These are phyloP conservation scores for Charaxes varanes DNA, from an alignment of 1,140 invertebrate genomes.

Conservation along the genomic window DNA sequence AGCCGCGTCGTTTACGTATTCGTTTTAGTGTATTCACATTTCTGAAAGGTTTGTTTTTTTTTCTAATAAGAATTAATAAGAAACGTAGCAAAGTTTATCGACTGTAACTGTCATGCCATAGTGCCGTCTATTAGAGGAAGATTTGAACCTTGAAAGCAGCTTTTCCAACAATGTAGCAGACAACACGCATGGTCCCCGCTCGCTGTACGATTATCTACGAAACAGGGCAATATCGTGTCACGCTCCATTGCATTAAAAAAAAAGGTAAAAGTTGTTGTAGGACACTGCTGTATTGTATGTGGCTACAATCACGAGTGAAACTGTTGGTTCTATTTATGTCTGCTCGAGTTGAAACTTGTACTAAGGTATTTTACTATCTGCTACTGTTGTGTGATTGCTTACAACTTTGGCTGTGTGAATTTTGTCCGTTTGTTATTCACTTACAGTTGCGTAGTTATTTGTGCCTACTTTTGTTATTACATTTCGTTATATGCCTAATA, in stretches of 20 bases:
- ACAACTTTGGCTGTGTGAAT: slow-evolving; percentile 1
- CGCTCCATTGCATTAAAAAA: slow-evolving; percentile 56
- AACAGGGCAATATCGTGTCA: slow-evolving; percentile 67
- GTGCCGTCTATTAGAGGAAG: slow-evolving; percentile 71
- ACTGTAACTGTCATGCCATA: slow-evolving; percentile 72
- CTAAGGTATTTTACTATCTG: slow-evolving; percentile 7
- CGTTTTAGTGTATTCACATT: slow-evolving; percentile 68
- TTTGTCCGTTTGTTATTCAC: slow-evolving; percentile 1
- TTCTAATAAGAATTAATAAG: slow-evolving; percentile 69
- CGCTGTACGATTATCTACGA: slow-evolving; percentile 70
- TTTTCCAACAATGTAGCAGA: slow-evolving; percentile 73
- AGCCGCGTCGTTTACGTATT: slow-evolving; percentile 49
- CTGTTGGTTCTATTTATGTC: slow-evolving; percentile 24
- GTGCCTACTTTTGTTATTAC: too few species aligned
- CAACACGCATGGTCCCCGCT: slow-evolving; percentile 69
- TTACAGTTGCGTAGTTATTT: neutral
- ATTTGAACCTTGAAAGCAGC: slow-evolving; percentile 73
- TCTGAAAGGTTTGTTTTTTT: slow-evolving; percentile 51
- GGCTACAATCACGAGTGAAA: slow-evolving; percentile 14
- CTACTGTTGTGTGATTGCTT: slow-evolving; percentile 10
- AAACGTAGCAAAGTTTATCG: slow-evolving; percentile 71
- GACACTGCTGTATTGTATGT: slow-evolving; percentile 18
- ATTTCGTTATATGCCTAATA: neutral
- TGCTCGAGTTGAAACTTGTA: slow-evolving; percentile 13
- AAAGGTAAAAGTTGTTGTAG: slow-evolving; percentile 25